Percentiles rank a stretch among this genome's conserved stretches.
These are phyloP conservation scores for Drosophila mauritiana DNA, from an alignment of 1,140 invertebrate species.

Conservation along the genomic window DNA sequence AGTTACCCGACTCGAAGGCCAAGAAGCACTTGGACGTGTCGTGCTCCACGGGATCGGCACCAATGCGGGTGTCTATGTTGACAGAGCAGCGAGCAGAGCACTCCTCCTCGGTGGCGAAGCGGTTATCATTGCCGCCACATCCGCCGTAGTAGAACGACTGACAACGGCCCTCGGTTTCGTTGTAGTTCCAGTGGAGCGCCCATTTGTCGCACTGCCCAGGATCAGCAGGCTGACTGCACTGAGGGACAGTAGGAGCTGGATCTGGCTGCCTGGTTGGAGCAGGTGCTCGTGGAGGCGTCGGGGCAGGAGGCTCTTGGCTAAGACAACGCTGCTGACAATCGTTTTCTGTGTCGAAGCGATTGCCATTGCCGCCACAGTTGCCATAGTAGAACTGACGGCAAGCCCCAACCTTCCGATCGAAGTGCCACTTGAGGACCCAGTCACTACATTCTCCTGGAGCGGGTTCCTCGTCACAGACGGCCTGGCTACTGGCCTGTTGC, in stretches of 20 bases:
- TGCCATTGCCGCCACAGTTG: constrained; percentile 92
- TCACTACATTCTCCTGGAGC: constrained; percentile 46
- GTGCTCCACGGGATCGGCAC: constrained; percentile 9
- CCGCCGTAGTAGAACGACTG: constrained; percentile 92
- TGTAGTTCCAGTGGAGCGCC: constrained; percentile 92
- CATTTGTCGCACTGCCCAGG: constrained; percentile 92
- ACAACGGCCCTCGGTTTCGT: constrained; percentile 89
- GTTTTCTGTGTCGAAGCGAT: constrained; percentile 89
- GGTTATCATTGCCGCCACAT: constrained; percentile 93
- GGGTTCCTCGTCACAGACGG: constrained; percentile 54
- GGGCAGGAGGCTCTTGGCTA: constrained; percentile 40
- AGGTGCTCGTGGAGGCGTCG: constrained; percentile 29
- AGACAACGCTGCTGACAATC: constrained; percentile 88
- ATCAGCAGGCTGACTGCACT: constrained; percentile 89
- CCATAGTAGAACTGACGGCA: constrained; percentile 93
- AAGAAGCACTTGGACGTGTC: constrained; percentile 87
- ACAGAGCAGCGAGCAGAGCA: constrained; percentile 91
- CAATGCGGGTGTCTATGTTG: constrained; percentile 36
- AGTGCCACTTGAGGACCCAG: constrained; percentile 89
- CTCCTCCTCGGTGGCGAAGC: constrained; percentile 88
- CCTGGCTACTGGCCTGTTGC: constrained; percentile 2
- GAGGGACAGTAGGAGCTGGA: constrained; percentile 24
- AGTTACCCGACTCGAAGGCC: constrained; percentile 89
- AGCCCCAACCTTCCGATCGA: constrained; percentile 88
- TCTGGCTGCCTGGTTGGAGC: constrained; percentile 19